phyloP scores from a whole-genome alignment of 2,113 vertebrate species.

The Pelmatolapia mariae region DNA sequence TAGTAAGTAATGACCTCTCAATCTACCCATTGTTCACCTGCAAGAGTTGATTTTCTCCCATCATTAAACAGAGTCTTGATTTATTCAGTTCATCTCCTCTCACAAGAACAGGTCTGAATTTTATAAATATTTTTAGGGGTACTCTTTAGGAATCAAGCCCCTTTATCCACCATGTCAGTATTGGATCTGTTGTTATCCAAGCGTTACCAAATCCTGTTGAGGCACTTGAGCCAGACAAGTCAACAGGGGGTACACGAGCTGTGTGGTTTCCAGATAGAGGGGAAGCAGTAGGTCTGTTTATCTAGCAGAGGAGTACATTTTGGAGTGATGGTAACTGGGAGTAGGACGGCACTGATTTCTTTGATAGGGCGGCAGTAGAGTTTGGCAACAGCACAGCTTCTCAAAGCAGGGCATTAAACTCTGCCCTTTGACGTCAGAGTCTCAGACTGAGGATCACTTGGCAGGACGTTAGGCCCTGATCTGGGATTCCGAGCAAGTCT shows the following conservation, averaged over 20 bases:
- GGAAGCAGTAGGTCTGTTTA: conserved; percentile 36
- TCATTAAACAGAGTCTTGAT: neutral
- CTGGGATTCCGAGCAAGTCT: conserved; percentile 31
- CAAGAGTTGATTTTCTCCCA: neutral
- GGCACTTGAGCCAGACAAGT: conserved; percentile 35
- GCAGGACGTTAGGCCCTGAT: conserved; percentile 43
- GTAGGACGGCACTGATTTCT: conserved; percentile 27
- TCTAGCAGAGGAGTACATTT: conserved; percentile 7
- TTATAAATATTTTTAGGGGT: neutral
- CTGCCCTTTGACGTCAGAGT: conserved; percentile 39
- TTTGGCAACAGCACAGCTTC: neutral
- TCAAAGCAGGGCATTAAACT: conserved; percentile 17
- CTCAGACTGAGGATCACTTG: conserved; percentile 22
- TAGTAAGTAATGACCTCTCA: conserved; percentile 76
- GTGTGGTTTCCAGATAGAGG: conserved; percentile 13
- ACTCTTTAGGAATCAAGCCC: neutral
- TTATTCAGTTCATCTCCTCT: neutral
- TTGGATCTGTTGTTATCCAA: conserved; percentile 15
- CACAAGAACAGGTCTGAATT: neutral
- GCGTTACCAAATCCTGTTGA: conserved; percentile 23
- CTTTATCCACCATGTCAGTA: conserved; percentile 15
- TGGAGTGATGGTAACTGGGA: conserved; percentile 13
- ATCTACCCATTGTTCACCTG: neutral
- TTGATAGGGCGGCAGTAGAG: neutral
- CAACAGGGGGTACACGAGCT: conserved; percentile 15